phyloP scores from a whole-genome alignment of 2,797 vertebrate species.

The Falco rusticolus region DNA sequence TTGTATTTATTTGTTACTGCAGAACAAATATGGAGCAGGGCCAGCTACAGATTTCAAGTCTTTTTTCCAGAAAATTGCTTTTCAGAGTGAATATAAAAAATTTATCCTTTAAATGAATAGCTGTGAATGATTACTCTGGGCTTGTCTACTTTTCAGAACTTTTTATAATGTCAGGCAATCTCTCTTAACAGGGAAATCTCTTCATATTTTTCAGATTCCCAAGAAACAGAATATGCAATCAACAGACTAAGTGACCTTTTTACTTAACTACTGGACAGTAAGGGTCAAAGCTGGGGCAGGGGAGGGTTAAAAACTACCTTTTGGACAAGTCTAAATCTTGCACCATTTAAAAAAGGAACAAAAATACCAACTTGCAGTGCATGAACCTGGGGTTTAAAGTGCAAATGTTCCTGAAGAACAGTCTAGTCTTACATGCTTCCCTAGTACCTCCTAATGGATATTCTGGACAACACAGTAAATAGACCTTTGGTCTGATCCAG shows the following conservation, averaged over 20 bases:
- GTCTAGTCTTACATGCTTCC: background rate
- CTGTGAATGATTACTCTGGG: background rate
- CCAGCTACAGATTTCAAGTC: background rate
- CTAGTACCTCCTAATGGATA: background rate
- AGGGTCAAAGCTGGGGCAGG: background rate
- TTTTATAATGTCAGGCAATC: background rate
- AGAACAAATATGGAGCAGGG: background rate
- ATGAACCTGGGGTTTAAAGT: constrained; percentile 15
- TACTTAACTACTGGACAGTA: background rate
- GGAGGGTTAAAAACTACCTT: background rate
- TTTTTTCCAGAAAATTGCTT: background rate
- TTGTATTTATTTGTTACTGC: background rate
- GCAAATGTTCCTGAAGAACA: background rate
- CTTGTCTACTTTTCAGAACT: background rate
- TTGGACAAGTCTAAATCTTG: background rate
- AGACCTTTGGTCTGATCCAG: background rate
- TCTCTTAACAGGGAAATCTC: background rate
- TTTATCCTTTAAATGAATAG: background rate
- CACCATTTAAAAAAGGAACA: background rate
- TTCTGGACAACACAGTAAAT: background rate
- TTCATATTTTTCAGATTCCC: background rate
- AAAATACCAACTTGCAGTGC: background rate
- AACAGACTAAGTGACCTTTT: background rate
- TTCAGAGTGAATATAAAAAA: background rate
- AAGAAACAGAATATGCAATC: background rate